Evolutionary conservation across 2,888 invertebrate species (phyloP), one percentile per base, ranked within the genome.

Genomic region (Cylloceria caligata): DNA sequence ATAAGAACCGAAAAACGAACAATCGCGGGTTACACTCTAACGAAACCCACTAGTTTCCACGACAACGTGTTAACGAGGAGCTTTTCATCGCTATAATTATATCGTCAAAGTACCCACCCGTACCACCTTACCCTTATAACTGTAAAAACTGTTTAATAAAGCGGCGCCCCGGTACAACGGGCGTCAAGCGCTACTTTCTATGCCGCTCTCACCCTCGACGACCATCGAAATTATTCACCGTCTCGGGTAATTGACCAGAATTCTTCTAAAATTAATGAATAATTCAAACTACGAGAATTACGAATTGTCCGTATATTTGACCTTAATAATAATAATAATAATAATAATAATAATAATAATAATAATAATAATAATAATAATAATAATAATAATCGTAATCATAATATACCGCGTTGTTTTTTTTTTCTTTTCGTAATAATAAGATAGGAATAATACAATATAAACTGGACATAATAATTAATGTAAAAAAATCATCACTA

Each of bases 261-360:
- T 75, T 69, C 36, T 47, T 64, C 27, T 13, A 42, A 62, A 47
- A 68, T 39, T 16, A 11, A 65, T 80, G 75, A 80, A 80, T 81
- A 68, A 81, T 76, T 81, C 42, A 72, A 52, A 72, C 60, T 21
- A 47, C 68, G 75, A 69, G 77, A 81, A 73, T 83, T 89, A 89
- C 87, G 88, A 89, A 89, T 89, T 87, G 88, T 89, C 85, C 86
- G 89, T 90, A 89, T 90, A 90, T 90, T 90, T 90, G 88, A 88
- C 87, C 88, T 90, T 89, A 88, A 83, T 84, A 86, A 65, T 88
- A 87, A 77, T 87, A 86, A 85, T 88, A 86, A 88, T 88, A 87
- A 60, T 60, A 34, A 60, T 60, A 34, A 60, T 60, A 34, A 60
- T 60, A 34, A 36, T 30, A 55, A 55, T 55, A 55, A 55, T 55